Evolutionary conservation across 1,140 invertebrate species (phyloP).

Genomic region (Drosophila sturtevanti): DNA sequence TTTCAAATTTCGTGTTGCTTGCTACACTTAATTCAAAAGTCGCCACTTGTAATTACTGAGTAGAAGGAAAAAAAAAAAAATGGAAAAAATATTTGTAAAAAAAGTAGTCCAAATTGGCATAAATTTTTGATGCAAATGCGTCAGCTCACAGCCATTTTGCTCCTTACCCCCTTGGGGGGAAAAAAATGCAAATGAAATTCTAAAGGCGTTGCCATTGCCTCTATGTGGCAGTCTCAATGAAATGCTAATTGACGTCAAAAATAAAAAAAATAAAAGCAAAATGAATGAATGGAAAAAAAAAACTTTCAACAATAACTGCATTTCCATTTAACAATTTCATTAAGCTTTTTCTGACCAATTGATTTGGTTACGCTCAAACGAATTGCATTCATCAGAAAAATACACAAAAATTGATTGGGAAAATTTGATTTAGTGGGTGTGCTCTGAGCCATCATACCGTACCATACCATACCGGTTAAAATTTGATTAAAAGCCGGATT

Average conservation of each 20-base stretch:
- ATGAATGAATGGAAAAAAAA: not conserved
- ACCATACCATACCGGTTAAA: no score
- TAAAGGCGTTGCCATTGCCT: not conserved
- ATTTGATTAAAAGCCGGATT: conserved; percentile 1
- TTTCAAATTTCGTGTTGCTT: conserved; percentile 12
- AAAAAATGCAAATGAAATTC: not conserved
- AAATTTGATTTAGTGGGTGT: not conserved
- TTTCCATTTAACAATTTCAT: conserved; percentile 12
- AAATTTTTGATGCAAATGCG: conserved; percentile 15
- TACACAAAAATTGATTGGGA: not conserved
- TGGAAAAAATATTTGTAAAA: not conserved
- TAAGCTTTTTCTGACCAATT: conserved; percentile 5
- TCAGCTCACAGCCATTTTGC: not conserved
- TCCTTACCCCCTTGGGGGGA: not conserved
- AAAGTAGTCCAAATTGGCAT: conserved; percentile 4
- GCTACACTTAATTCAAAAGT: not conserved
- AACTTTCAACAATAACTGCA: conserved; percentile 4
- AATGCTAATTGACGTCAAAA: conserved; percentile 6
- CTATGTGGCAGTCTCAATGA: not conserved
- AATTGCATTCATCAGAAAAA: conserved; percentile 4
- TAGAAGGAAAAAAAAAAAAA: not conserved
- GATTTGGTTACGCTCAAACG: conserved; percentile 15
- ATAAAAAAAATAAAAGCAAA: not conserved
- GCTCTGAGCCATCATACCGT: not conserved
- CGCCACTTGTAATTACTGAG: conserved; percentile 6